A percentile compares a stretch with the other conserved stretches of the same genome.
phyloP scores from a whole-genome alignment of 2,797 vertebrate species.

The Pseudochirops cupreus region DNA sequence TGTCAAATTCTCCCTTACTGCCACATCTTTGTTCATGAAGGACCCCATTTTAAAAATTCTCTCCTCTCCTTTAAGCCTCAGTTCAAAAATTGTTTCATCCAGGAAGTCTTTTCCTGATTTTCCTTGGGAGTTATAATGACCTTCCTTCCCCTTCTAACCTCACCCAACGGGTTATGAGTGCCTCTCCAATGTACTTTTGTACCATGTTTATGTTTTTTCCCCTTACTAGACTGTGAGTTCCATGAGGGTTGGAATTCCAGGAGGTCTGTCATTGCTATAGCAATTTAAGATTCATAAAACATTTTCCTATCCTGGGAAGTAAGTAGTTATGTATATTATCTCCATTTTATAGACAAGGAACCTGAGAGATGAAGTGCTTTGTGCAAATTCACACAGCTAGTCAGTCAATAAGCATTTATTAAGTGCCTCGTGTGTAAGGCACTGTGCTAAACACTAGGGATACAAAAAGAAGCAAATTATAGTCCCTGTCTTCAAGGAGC shows the following conservation, averaged over 20 bases:
- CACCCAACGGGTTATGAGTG: rapidly evolving
- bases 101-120: not conserved
- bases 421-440: not conserved
- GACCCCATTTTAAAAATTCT: not conserved
- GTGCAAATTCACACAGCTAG: not conserved
- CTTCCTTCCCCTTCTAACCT: not conserved
- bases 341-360: not conserved
- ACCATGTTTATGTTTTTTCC: not conserved
- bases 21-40: not conserved
- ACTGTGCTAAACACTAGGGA: not conserved
- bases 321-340: not conserved
- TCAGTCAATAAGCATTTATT: not conserved
- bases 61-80: not conserved
- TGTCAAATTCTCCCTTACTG: not conserved
- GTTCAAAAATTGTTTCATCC: not conserved
- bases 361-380: not conserved
- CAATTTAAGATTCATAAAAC: not conserved
- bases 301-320: not conserved
- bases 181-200: not conserved
- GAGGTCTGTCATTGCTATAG: not conserved
- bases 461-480: not conserved
- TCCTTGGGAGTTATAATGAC: not conserved
- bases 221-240: no score
- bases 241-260: not conserved
- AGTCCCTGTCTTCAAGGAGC: not conserved